Evolutionary conservation across 37 sponge, comb jelly and placozoan genomes (phyloP).

Genomic region (Oopsacas minuta): DNA sequence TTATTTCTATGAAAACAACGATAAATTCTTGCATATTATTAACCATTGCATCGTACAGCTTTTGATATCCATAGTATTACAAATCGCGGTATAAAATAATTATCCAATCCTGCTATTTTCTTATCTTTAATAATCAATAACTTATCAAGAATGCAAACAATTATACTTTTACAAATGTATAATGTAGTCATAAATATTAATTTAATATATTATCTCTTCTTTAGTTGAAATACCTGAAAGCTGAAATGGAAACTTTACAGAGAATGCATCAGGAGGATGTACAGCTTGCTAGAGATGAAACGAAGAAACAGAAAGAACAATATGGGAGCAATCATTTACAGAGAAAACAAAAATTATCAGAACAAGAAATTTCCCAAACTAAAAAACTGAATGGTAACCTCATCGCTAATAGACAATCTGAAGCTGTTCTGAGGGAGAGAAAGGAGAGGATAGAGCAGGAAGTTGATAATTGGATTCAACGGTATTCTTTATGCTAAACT

Average conservation of each 20-base stretch:
- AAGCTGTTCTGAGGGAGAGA: not conserved
- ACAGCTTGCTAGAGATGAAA: not conserved
- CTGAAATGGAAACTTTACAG: not conserved
- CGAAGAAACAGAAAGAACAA: not conserved
- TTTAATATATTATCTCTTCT: too few relatives aligned
- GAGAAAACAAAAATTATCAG: not conserved
- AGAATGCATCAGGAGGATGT: not conserved
- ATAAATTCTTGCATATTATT: too few relatives aligned
- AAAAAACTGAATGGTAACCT: not conserved
- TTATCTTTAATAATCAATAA: too few relatives aligned
- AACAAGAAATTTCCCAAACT: not conserved
- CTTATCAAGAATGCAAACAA: too few relatives aligned
- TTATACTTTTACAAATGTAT: too few relatives aligned
- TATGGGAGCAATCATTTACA: not conserved
- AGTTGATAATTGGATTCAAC: not conserved
- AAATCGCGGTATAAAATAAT: too few relatives aligned
- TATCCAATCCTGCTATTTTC: too few relatives aligned
- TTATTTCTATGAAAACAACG: too few relatives aligned
- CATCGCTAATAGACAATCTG: not conserved
- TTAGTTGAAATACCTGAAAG: not conserved
- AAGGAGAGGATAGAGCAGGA: not conserved
- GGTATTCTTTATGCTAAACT: not conserved
- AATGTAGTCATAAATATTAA: too few relatives aligned
- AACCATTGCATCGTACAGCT: too few relatives aligned
- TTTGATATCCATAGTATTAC: too few relatives aligned